Evolutionary conservation across 2,113 vertebrate genomes (phyloP).

Genomic region (Corydoras maculifer): DNA sequence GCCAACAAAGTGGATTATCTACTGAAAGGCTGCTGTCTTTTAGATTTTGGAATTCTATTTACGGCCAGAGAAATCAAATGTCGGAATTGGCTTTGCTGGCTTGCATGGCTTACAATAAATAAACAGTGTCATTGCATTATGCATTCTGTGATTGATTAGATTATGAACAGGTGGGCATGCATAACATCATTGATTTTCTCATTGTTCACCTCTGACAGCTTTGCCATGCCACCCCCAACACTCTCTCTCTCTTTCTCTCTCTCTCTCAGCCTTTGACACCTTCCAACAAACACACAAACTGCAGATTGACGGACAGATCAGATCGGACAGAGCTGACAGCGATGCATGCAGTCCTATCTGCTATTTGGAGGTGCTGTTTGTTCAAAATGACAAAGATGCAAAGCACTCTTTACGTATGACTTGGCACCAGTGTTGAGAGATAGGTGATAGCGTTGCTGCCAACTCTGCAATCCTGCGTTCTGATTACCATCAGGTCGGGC

Average conservation of each 20-base stretch:
- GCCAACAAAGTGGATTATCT: not conserved
- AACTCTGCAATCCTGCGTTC: slow-evolving; percentile 64
- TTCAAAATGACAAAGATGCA: slow-evolving; percentile 68
- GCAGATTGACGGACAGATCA: slow-evolving; percentile 73
- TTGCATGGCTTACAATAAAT: slow-evolving; percentile 30
- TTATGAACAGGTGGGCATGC: slow-evolving; percentile 35
- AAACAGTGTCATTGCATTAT: slow-evolving; percentile 33
- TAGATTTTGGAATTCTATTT: slow-evolving; percentile 21
- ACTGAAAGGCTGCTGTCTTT: slow-evolving; percentile 19
- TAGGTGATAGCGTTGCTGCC: slow-evolving; percentile 55
- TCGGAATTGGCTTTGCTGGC: slow-evolving; percentile 21
- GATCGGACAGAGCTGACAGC: slow-evolving; percentile 70
- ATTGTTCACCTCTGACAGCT: slow-evolving; percentile 39
- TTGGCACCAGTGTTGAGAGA: slow-evolving; percentile 43
- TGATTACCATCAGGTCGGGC: slow-evolving; percentile 69
- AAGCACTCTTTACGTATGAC: slow-evolving; percentile 34
- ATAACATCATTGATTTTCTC: slow-evolving; percentile 39
- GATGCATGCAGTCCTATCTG: slow-evolving; percentile 63
- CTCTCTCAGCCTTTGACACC: slow-evolving; percentile 12
- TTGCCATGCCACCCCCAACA: slow-evolving; percentile 22
- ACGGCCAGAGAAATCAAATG: slow-evolving; percentile 21
- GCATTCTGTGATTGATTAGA: slow-evolving; percentile 37
- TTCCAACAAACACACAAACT: slow-evolving; percentile 31
- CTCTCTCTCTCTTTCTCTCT: slow-evolving; percentile 16
- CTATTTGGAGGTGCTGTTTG: slow-evolving; percentile 70